Evolutionary conservation across 2,797 vertebrate species (phyloP).

Genomic region (Gymnodraco acuticeps): DNA sequence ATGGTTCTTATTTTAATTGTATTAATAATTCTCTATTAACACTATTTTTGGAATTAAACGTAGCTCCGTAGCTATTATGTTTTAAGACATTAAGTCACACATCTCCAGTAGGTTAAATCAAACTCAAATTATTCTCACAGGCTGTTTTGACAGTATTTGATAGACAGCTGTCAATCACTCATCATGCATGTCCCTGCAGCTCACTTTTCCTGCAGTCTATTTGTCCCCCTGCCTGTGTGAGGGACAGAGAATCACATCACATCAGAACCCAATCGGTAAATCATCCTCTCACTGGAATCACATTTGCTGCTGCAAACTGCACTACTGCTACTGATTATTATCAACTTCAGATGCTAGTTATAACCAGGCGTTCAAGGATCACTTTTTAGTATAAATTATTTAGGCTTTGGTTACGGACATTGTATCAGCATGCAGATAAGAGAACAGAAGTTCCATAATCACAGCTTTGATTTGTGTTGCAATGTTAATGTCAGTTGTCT

Average conservation of each 20-base stretch:
- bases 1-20: not conserved
- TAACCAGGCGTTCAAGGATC: constrained; percentile 26
- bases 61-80: constrained; percentile 1
- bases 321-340: constrained; percentile 1
- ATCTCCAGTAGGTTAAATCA: constrained; percentile 6
- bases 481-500: constrained; percentile 39
- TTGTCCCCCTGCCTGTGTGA: constrained; percentile 28
- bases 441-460: constrained; percentile 23
- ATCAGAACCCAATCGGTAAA: constrained; percentile 28
- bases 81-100: not conserved
- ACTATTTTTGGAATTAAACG: constrained; percentile 11
- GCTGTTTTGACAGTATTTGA: constrained; percentile 30
- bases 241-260: constrained; percentile 31
- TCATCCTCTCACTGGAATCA: constrained; percentile 36
- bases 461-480: constrained; percentile 25
- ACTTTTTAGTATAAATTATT: not conserved
- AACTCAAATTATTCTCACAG: not conserved
- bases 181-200: constrained; percentile 53
- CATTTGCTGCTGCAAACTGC: constrained; percentile 35
- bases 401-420: constrained; percentile 39
- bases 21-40: not conserved
- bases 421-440: constrained; percentile 14
- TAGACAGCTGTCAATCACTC: constrained; percentile 37
- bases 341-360: constrained; percentile 22
- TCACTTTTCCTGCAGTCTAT: constrained; percentile 47